Base-by-base conservation (phyloP, 2,797 vertebrate species). In the Crypturellus tataupa region DNA sequence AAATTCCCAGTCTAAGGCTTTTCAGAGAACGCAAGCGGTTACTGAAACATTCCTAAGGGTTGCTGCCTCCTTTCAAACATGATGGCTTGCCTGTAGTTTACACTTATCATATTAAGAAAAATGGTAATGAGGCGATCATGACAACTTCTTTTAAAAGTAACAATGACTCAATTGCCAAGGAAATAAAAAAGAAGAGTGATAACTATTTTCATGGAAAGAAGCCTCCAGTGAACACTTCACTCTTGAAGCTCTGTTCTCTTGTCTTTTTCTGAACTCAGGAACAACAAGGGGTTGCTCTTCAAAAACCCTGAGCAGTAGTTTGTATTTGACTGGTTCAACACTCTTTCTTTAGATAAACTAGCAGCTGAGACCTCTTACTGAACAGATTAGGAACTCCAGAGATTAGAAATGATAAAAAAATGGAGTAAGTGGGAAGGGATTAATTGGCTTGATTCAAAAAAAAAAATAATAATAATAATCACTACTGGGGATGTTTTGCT, bases 51-150 rank as follows among this genome's bases (percentile, higher is more conserved):
- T 97, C 96, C 89, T 95, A 58, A 94, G 94, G 92, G 85, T 10
- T 91, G 84, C 84, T 69, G 44, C 29, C 86, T 79, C 94, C 96
- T 97, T 96, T 97, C 94, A 96, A 94, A 96, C 90, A 79, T 44
- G 81, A 97, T 94, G 59, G 79, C 85, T 92, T 94, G 88, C 95
- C 95, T 87, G 72, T 92, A 87, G 95, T 95, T 96, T 96, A 94
- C 86, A 89, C 83, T 96, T 97, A 96, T 23, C 94, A 94, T 87
- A 97, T 97, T 97, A 97, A 96, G 95, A 81, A 97, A 97, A 97
- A 97, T 94, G 94, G 86, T 97, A 97, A 97, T 95, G 91, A 98
- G 89, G 82, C 94, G 85, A 95, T 97, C 93, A 90, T 83, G 95
- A 97, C 91, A 97, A 96, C 82, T 89, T 92, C 73, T 95, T 97